Evolutionary conservation across 2,888 invertebrate species (phyloP).

Genomic region (Drosophila stalkeri): DNA sequence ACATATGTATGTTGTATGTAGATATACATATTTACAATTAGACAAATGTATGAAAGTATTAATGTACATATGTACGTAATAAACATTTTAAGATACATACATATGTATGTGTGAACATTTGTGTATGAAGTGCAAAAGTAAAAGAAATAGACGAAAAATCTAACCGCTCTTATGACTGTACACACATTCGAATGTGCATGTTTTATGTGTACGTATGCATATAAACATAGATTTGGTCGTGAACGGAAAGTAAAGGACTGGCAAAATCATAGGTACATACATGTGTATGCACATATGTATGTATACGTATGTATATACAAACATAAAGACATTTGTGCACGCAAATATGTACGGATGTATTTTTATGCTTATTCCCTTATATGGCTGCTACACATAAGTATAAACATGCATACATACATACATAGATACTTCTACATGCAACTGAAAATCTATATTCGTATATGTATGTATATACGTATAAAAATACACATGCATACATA

Average conservation of each 20-base stretch:
- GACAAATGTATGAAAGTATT: no score
- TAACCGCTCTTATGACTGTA: neutral
- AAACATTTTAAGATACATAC: no score
- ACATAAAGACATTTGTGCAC: neutral
- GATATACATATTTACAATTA: no score
- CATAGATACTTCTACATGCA: neutral
- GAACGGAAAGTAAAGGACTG: conserved; percentile 31
- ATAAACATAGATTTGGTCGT: conserved; percentile 38
- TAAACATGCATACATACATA: neutral
- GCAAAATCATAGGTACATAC: conserved; percentile 14
- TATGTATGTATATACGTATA: neutral
- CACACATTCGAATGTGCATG: no score
- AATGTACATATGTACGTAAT: no score
- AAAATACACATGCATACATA: neutral
- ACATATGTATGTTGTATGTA: no score
- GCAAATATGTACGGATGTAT: neutral
- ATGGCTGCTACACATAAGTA: neutral
- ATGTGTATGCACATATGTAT: neutral
- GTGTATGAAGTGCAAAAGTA: no score
- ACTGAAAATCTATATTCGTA: neutral
- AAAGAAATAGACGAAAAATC: conserved; percentile 21
- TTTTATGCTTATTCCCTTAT: conserved; percentile 17
- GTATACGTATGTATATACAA: neutral
- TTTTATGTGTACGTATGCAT: neutral
- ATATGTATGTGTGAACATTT: no score